Percentiles rank a stretch among this genome's conserved stretches.
Evolutionary conservation across 2,797 vertebrate species (phyloP).

Genomic region (Phataginus tetradactyla): DNA sequence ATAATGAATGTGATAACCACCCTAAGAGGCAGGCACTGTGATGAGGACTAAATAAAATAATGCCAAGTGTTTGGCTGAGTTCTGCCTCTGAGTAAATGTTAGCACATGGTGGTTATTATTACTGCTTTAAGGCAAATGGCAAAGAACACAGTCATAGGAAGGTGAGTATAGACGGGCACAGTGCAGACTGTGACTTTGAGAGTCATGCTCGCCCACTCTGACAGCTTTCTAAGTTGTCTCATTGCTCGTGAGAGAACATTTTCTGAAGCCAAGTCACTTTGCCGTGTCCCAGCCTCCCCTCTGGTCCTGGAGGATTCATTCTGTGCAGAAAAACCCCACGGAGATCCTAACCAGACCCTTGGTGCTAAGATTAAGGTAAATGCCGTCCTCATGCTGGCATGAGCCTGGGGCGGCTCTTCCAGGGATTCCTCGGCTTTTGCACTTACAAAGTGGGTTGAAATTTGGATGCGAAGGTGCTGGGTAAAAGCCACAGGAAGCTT

Average conservation of each 20-base stretch:
- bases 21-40: neutral
- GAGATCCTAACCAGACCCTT: neutral
- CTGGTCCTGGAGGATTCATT: neutral
- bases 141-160: neutral
- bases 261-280: neutral
- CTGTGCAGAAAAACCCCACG: neutral
- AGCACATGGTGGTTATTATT: neutral
- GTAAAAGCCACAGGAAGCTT: neutral
- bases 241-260: rapidly evolving
- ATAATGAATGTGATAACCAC: neutral
- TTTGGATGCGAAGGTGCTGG: neutral
- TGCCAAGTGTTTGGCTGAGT: neutral
- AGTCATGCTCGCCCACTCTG: neutral
- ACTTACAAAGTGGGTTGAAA: rapidly evolving
- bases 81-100: neutral
- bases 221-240: neutral
- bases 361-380: rapidly evolving
- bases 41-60: neutral
- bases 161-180: neutral
- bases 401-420: neutral
- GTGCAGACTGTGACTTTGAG: neutral
- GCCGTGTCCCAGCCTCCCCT: neutral
- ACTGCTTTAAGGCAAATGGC: neutral
- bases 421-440: neutral
- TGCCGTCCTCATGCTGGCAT: rapidly evolving